These are phyloP conservation scores for Dendrolimus houi DNA, from an alignment of 2,888 invertebrate genomes.

Conservation along the genomic window DNA sequence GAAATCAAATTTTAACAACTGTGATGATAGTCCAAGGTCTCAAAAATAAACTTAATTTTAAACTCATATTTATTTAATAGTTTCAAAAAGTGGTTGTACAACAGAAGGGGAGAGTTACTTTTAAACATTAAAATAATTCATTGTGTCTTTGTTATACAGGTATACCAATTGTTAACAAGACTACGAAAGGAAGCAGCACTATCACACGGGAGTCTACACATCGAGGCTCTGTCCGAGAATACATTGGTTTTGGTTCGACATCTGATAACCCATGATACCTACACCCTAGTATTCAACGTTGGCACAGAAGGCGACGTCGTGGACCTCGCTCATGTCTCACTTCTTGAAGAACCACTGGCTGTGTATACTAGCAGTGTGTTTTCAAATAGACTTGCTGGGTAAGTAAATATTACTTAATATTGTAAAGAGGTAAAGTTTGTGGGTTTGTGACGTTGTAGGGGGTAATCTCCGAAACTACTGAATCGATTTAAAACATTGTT, in stretches of 20 bases:
- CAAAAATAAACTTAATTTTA: neutral
- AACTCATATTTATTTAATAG: neutral
- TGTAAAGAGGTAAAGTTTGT: too few relatives aligned
- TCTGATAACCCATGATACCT: conserved; percentile 35
- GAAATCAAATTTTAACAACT: too few relatives aligned
- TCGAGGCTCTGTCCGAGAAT: conserved; percentile 35
- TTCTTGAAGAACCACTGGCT: conserved; percentile 27
- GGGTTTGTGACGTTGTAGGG: too few relatives aligned
- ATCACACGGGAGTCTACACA: conserved; percentile 43
- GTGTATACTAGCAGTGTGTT: conserved; percentile 45
- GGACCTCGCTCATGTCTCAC: conserved; percentile 36
- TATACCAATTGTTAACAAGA: conserved; percentile 71
- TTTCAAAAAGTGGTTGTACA: neutral
- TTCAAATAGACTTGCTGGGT: conserved; percentile 38
- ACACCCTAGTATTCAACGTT: conserved; percentile 72
- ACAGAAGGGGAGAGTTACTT: neutral
- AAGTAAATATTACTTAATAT: conserved; percentile 15
- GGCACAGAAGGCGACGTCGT: conserved; percentile 44
- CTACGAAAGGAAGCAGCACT: conserved; percentile 62
- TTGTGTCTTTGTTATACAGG: conserved; percentile 23
- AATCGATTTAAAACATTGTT: too few relatives aligned
- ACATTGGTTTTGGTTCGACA: conserved; percentile 37
- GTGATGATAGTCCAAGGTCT: too few relatives aligned
- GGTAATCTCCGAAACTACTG: too few relatives aligned
- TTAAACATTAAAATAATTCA: too few relatives aligned